Evolutionary conservation across 2,113 vertebrate species (phyloP).

Genomic region (Rallus limicola): DNA sequence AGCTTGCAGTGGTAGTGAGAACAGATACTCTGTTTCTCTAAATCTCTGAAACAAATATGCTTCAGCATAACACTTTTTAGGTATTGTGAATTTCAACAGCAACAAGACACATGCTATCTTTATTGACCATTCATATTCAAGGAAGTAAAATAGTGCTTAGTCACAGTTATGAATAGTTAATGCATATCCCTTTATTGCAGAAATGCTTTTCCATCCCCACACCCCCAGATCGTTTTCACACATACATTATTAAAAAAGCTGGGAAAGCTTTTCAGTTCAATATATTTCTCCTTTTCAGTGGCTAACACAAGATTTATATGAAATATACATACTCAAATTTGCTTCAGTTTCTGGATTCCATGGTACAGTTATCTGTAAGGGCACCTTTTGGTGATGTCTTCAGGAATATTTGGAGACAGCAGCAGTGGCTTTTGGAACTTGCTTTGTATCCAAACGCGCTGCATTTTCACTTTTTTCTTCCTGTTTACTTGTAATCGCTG

Average conservation of each 20-base stretch:
- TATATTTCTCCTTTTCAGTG: background rate
- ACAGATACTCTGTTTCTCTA: background rate
- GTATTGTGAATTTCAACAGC: slow-evolving; percentile 16
- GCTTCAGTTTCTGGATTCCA: background rate
- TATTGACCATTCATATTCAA: background rate
- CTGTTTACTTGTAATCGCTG: slow-evolving; percentile 91
- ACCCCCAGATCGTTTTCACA: background rate
- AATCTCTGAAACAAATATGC: background rate
- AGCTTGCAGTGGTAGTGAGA: background rate
- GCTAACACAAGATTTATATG: background rate
- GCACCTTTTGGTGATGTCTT: background rate
- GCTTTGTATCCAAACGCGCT: slow-evolving; percentile 92
- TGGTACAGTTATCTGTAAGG: background rate
- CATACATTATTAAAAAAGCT: background rate
- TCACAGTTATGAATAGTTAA: background rate
- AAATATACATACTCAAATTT: background rate
- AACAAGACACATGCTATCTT: background rate
- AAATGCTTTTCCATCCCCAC: background rate
- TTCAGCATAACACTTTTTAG: background rate
- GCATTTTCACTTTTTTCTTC: slow-evolving; percentile 89
- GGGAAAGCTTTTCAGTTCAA: background rate
- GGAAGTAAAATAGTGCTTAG: background rate
- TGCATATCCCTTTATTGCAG: background rate
- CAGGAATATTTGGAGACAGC: slow-evolving; percentile 20
- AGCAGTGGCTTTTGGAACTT: slow-evolving; percentile 85